Base-by-base conservation (phyloP, 1,140 invertebrate species). In the Goniozus legneri region DNA sequence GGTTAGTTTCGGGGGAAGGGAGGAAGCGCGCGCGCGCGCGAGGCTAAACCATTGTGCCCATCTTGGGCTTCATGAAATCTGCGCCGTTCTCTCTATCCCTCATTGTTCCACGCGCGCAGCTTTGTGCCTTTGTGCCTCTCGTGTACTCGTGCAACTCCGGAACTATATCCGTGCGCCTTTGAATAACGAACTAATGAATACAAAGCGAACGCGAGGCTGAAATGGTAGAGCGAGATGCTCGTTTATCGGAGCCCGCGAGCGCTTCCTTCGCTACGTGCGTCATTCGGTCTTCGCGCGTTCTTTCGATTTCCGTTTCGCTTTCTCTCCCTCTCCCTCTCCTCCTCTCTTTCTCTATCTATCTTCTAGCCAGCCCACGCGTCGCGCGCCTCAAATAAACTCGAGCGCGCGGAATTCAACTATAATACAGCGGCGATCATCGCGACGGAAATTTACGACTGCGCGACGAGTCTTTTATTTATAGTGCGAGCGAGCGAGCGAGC, bases 131-230 rank as follows among this genome's bases (percentile, higher is more conserved):
- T 75, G 70, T 73, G 53, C 65, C 61, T 60, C n/a, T n/a, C n/a
- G n/a, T n/a, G n/a, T n/a, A n/a, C n/a, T n/a, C 56, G 48, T 52
- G 59, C 58, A 69, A 71, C 65, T 74, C 64, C 69, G 70, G 69
- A 75, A 74, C 71, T 73, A 73, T 72, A 68, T 67, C 62, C 58
- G 61, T 62, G 63, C 58, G 56, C 55, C 65, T 73, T 73, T 73
- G 73, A 74, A 73, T 74, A 73, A 75, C 68, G 69, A 73, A 74
- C 67, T 75, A 75, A 75, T 75, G 73, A 75, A 74, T 74, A 65
- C 71, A 58, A 52, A 58, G 42, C 53, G n/a, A n/a, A n/a, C n/a
- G n/a, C n/a, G 52, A 49, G 53, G 51, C 58, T 59, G 47, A n/a
- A n/a, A n/a, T n/a, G n/a, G n/a, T n/a, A n/a, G n/a, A n/a, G n/a